Conservation (phyloP, 2,797 vertebrate genomes). For the Streptopelia turtur region DNA sequence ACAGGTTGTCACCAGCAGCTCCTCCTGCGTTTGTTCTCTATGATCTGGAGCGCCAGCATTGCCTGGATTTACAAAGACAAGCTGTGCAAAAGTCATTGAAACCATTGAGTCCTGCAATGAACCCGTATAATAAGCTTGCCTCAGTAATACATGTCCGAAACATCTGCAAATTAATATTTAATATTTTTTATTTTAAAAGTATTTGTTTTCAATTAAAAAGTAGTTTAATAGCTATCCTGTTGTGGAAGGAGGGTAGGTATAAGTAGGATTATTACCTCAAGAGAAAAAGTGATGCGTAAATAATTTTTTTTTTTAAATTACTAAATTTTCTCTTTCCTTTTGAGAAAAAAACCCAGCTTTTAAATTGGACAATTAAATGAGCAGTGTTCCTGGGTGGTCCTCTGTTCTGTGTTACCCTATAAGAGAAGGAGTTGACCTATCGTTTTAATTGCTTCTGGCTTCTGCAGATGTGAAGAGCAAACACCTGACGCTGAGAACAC, state of each 20-base stretch:
- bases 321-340: background rate
- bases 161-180: background rate
- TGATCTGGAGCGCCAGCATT: background rate
- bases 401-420: background rate
- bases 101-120: background rate
- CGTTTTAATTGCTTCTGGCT: background rate
- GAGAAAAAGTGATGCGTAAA: background rate
- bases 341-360: background rate
- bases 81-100: background rate
- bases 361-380: background rate
- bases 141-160: background rate
- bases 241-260: background rate
- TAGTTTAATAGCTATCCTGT: background rate
- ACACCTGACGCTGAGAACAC: background rate
- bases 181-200: background rate
- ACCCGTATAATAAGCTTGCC: background rate
- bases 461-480: background rate
- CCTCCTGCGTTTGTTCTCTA: background rate
- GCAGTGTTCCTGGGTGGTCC: background rate
- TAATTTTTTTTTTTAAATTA: too few relatives aligned
- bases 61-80: background rate
- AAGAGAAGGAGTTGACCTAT: background rate
- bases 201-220: background rate
- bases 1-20: background rate
- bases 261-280: background rate